These are phyloP conservation scores for Mythimna lalbum DNA, from an alignment of 2,888 invertebrate species.

Conservation along the genomic window DNA sequence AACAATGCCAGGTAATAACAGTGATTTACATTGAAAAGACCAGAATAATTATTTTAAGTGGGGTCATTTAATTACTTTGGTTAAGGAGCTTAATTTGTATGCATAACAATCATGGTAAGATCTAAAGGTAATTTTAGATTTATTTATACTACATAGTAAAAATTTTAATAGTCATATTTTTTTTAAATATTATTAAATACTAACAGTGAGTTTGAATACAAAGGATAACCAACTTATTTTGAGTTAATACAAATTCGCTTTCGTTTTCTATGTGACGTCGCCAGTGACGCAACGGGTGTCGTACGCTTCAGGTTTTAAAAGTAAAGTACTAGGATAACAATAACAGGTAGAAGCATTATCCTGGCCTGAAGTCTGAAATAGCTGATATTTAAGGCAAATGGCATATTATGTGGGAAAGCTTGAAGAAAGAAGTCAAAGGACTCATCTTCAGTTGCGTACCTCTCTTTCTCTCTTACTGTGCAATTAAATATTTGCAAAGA, in stretches of 20 bases:
- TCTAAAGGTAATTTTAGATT: background rate
- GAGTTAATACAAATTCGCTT: background rate
- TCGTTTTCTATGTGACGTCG: conserved; percentile 9
- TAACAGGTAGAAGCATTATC: too few species aligned
- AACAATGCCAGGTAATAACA: too few species aligned
- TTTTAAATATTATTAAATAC: too few species aligned
- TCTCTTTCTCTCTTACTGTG: too few species aligned
- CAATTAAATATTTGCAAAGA: too few species aligned
- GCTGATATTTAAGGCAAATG: too few species aligned
- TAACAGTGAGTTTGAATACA: background rate
- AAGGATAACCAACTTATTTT: background rate
- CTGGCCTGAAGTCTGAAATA: too few species aligned
- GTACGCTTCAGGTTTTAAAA: conserved; percentile 26
- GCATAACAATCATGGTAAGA: background rate
- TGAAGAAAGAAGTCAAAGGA: background rate
- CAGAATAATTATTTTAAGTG: too few species aligned
- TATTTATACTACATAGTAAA: too few species aligned
- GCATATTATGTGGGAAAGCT: too few species aligned
- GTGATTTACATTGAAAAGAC: too few species aligned
- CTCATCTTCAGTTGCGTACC: too few species aligned
- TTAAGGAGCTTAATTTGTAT: background rate
- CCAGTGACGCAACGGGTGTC: conserved; percentile 13
- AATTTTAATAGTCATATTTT: background rate
- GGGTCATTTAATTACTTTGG: background rate
- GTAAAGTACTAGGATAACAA: conserved; percentile 17